Base-by-base conservation (phyloP, 2,888 invertebrate species). In the Molanna angustata region DNA sequence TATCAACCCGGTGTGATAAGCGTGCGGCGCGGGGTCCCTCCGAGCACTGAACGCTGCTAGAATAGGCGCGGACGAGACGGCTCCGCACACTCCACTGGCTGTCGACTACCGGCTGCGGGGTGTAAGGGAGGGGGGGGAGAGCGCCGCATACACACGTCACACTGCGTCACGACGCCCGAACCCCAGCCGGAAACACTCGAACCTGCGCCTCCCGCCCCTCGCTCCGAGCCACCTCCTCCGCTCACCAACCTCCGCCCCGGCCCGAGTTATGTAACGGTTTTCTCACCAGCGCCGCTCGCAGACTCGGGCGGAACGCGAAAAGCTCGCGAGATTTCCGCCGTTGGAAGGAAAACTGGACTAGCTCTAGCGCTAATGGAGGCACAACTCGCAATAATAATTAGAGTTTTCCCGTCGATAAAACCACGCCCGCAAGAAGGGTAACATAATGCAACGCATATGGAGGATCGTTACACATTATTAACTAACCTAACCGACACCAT, bases 161-260 rank as follows among this genome's bases (percentile, higher is more conserved):
- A 82, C 83, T 81, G 81, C 82, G 79, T 80, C 79, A 76, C 78
- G 63, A 60, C 63, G 62, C 61, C 61, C 60, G 60, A 43, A 35
- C 41, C 46, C 14, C 37, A 35, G 47, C 22, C 37, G 48, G 33
- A 22, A 11, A 39, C 32, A 32, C 54, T 37, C 43, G 42, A 51
- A 32, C 48, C n/a, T n/a, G 37, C 19, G 20, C 33, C 43, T n/a
- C 58, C 61, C 63, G 63, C 60, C 62, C 67, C 69, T 63, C 39
- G 37, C 65, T 66, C 66, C 64, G 61, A 68, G 67, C 61, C 59
- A 64, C 65, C 65, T 63, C 62, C 62, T n/a, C 64, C 63, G 63
- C 64, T 66, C 11, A 57, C 35, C 66, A 61, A 62, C 58, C 62
- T 57, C 59, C 67, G 22, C 17, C 54, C n/a, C n/a, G n/a, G 35